A percentile compares a stretch with the other conserved stretches of the same genome.
These are phyloP conservation scores for Lethrus apterus DNA, from an alignment of 1,140 invertebrate species.

Conservation along the genomic window DNA sequence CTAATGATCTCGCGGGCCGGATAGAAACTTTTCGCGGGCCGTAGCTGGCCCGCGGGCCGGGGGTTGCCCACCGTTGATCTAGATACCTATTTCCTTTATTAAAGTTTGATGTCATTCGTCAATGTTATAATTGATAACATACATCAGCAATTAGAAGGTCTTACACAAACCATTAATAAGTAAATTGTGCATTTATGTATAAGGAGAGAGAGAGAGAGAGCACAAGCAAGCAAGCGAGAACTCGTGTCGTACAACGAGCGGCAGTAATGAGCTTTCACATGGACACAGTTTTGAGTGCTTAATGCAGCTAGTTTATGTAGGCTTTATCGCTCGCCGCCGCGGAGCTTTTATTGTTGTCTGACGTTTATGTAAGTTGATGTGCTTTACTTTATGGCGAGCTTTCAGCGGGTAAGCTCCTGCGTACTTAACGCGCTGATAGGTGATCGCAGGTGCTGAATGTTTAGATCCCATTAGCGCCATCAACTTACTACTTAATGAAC, in stretches of 20 bases:
- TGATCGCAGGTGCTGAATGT: constrained; percentile 33
- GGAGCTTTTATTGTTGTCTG: constrained; percentile 30
- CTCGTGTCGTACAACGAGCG: constrained; percentile 14
- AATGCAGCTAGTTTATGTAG: constrained; percentile 20
- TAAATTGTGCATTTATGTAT: too few species aligned
- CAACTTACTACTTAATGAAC: constrained; percentile 17
- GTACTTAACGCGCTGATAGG: constrained; percentile 31
- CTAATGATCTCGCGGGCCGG: too few species aligned
- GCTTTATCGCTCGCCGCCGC: constrained; percentile 17
- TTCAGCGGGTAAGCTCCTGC: constrained; percentile 26
- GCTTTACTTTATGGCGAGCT: constrained; percentile 32
- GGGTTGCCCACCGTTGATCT: too few species aligned
- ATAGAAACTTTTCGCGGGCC: too few species aligned
- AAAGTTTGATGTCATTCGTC: too few species aligned
- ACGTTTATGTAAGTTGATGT: constrained; percentile 31
- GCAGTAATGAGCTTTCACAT: constrained; percentile 17
- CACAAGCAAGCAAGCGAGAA: too few species aligned
- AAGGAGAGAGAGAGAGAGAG: too few species aligned
- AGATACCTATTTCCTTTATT: too few species aligned
- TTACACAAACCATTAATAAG: constrained; percentile 19
- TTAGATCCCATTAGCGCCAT: constrained; percentile 35
- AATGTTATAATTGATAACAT: too few species aligned
- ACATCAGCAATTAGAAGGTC: constrained; percentile 6
- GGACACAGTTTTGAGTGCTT: constrained; percentile 20
- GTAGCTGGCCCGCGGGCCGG: too few species aligned